Conservation (phyloP, 2,888 invertebrate species). For the Sesia apiformis region DNA sequence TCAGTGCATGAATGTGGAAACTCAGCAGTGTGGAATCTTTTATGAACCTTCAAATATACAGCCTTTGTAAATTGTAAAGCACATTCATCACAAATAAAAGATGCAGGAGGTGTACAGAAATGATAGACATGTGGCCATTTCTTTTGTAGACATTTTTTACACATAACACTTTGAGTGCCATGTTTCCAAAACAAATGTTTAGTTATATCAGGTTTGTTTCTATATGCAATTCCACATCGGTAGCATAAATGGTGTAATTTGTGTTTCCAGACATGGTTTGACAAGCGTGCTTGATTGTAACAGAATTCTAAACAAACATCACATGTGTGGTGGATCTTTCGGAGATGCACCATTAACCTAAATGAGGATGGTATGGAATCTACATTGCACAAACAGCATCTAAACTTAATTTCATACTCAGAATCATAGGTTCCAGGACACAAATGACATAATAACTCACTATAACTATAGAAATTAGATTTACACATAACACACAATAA, state of each 20-base stretch:
- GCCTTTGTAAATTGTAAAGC: conserved; percentile 83
- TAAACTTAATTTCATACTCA: conserved; percentile 80
- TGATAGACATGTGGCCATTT: conserved; percentile 95
- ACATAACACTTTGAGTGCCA: conserved; percentile 89
- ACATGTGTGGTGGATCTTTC: conserved; percentile 89
- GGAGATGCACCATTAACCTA: conserved; percentile 89
- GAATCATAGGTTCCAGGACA: conserved; percentile 85
- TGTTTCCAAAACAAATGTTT: conserved; percentile 95
- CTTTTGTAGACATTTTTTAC: conserved; percentile 89
- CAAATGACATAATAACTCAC: conserved; percentile 89
- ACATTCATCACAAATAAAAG: conserved; percentile 88
- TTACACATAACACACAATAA: conserved; percentile 91
- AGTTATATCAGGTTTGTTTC: conserved; percentile 90
- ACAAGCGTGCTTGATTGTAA: conserved; percentile 84
- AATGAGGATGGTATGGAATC: conserved; percentile 89
- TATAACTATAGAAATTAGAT: conserved; percentile 89
- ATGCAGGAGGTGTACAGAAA: conserved; percentile 87
- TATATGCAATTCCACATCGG: conserved; percentile 89
- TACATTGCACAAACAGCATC: conserved; percentile 87
- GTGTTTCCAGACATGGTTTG: conserved; percentile 93
- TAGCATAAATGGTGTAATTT: conserved; percentile 91
- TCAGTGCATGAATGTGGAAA: conserved; percentile 82
- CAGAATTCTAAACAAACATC: conserved; percentile 91
- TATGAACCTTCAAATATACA: conserved; percentile 88
- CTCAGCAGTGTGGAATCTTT: conserved; percentile 83